Conservation (phyloP, 1,140 invertebrate species). For the Neodiprion lecontei region DNA sequence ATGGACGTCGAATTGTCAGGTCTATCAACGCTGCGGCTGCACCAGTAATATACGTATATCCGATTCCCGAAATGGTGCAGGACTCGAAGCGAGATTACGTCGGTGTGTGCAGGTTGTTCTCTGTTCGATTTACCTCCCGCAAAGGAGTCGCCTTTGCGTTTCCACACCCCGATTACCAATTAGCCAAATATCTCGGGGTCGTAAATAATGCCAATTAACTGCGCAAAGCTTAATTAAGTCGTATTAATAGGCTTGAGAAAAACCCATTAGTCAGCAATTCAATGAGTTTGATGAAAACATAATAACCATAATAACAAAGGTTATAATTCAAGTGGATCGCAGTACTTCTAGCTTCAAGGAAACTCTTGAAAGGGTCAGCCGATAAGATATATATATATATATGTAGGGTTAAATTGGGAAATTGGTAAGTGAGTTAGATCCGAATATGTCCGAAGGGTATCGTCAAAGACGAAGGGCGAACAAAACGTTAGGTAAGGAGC, state of each 20-base stretch:
- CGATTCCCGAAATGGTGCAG: too few species aligned
- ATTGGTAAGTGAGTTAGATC: not conserved
- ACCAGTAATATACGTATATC: not conserved
- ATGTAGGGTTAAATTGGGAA: not conserved
- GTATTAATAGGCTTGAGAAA: slow-evolving; percentile 38
- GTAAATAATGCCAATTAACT: slow-evolving; percentile 41
- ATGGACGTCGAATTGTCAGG: too few species aligned
- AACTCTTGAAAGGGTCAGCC: not conserved
- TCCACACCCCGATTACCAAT: slow-evolving; percentile 7
- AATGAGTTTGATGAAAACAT: slow-evolving; percentile 2
- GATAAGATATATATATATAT: too few species aligned
- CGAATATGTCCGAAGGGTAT: not conserved
- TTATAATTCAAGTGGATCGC: not conserved
- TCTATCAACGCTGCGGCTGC: too few species aligned
- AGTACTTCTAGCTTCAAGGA: not conserved
- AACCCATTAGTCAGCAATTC: not conserved
- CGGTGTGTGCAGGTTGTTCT: too few species aligned
- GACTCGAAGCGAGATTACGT: too few species aligned
- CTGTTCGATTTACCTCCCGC: too few species aligned
- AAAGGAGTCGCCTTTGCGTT: too few species aligned
- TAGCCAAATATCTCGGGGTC: slow-evolving; percentile 20
- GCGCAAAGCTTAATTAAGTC: slow-evolving; percentile 42
- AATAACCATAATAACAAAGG: slow-evolving; percentile 26
- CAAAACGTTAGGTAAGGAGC: not conserved
- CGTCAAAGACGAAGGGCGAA: not conserved